phyloP scores from a whole-genome alignment of 1,140 invertebrate genomes.

The Drosophila arawakana region DNA sequence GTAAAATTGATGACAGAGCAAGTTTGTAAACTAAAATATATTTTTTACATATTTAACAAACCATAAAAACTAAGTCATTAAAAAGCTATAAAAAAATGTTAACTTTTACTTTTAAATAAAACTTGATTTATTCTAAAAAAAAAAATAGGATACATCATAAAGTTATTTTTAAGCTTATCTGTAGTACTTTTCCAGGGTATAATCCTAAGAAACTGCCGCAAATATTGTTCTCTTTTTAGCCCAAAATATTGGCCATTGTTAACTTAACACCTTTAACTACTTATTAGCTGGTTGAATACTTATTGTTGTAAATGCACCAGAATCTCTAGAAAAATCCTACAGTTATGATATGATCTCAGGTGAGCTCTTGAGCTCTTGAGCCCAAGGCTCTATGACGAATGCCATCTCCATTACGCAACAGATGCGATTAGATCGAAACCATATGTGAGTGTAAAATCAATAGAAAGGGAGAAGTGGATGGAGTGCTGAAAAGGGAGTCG shows the following conservation, averaged over 20 bases:
- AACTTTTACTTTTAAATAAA: no score
- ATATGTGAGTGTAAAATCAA: constrained; percentile 56
- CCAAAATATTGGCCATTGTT: background rate
- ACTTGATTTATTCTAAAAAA: no score
- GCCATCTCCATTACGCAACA: constrained; percentile 50
- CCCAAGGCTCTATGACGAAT: constrained; percentile 9
- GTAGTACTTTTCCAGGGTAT: no score
- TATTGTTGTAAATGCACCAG: background rate
- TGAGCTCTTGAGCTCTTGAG: constrained; percentile 41
- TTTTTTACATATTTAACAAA: no score
- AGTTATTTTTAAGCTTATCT: no score
- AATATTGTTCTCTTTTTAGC: background rate
- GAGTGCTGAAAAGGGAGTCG: background rate
- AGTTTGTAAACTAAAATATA: background rate
- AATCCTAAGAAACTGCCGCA: background rate
- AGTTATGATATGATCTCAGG: constrained; percentile 31
- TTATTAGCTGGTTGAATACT: background rate
- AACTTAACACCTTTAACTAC: constrained; percentile 25
- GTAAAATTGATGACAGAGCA: background rate
- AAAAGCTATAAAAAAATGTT: no score
- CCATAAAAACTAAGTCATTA: no score
- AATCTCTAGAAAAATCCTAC: constrained; percentile 6
- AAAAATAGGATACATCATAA: no score
- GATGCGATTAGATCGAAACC: constrained; percentile 62
- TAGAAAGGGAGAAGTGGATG: background rate